Evolutionary conservation across 2,888 invertebrate species (phyloP), one percentile per base, ranked within the genome.

Genomic region (Phymatocera aterrima): DNA sequence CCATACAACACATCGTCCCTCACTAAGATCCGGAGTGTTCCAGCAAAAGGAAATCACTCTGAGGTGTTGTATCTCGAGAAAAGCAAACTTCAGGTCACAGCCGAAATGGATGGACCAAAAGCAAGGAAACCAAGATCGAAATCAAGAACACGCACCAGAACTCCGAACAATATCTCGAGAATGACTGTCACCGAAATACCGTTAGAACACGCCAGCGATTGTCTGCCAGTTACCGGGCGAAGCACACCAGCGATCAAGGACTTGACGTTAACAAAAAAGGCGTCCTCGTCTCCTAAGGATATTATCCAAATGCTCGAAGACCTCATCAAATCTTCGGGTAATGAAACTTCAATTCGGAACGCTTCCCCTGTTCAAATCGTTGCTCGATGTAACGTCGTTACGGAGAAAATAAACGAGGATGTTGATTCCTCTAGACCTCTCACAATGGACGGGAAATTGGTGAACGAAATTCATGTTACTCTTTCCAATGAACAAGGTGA

Each of bases 301-400:
- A 72, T 72, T 34, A 72, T 72, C 31, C 34, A 34, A 28, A 48
- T 72, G 72, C 51, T 72, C 8, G 51, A 72, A 51, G 72, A 72
- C 31, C 51, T 72, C 31, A 72, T 72, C 31, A 72, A 72, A 34
- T 72, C 31, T 21, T 51, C 72, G 5, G 28, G 51, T 21, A 18
- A 72, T 34, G 48, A 72, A 21, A 51, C 51, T 34, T 34, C 72
- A 5, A 51, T 51, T 18, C 72, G 31, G 4, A 51, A 51, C 18
- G 18, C 12, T 34, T 31, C 28, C 31, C 6, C 51, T 51, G 48
- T 21, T 18, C 48, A 31, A 24, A n/a, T 40, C 6, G 37, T 57
- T 2, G 57, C 51, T 72, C 72, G 34, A 51, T 31, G 72, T 51
- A 51, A 37, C 12, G 21, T 48, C 10, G n/a, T 1, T 54, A 31